Percentiles rank a stretch among this genome's conserved stretches.
phyloP scores from a whole-genome alignment of 2,113 vertebrate genomes.

The Megaceryle torquata region DNA sequence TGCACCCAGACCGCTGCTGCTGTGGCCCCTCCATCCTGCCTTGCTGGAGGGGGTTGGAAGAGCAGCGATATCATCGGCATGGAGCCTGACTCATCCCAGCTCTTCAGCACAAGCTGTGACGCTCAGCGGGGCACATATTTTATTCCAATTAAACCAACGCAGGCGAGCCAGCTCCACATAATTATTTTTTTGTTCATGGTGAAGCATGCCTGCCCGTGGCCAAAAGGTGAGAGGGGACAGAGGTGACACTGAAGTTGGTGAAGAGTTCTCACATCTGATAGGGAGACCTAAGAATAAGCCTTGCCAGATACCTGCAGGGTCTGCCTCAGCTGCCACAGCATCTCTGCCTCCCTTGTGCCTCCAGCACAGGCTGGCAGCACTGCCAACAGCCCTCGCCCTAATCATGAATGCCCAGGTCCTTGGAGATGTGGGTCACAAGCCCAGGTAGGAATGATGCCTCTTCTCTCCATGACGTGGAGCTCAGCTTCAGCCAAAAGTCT shows the following conservation, averaged over 20 bases:
- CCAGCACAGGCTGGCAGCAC: background rate
- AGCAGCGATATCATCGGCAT: conserved; percentile 24
- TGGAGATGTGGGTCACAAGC: background rate
- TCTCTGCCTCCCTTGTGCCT: background rate
- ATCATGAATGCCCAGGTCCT: background rate
- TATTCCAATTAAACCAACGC: conserved; percentile 6
- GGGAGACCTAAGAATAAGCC: background rate
- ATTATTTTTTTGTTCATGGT: background rate
- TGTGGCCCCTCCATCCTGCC: background rate
- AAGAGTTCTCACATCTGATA: background rate
- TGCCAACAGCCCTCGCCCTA: background rate
- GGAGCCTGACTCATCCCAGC: conserved; percentile 37
- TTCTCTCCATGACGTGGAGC: background rate
- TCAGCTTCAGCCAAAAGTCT: background rate
- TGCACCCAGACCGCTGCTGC: background rate
- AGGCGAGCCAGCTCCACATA: background rate
- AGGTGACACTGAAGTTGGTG: background rate
- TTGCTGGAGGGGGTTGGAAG: background rate
- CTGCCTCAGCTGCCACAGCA: background rate
- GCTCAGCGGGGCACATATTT: conserved; percentile 26
- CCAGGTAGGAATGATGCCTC: background rate
- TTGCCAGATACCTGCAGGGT: background rate
- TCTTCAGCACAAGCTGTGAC: conserved; percentile 17
- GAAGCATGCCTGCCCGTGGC: background rate
- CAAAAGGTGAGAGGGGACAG: background rate